These are phyloP conservation scores for Agrypnus murinus DNA, from an alignment of 2,888 invertebrate genomes.

Conservation along the genomic window DNA sequence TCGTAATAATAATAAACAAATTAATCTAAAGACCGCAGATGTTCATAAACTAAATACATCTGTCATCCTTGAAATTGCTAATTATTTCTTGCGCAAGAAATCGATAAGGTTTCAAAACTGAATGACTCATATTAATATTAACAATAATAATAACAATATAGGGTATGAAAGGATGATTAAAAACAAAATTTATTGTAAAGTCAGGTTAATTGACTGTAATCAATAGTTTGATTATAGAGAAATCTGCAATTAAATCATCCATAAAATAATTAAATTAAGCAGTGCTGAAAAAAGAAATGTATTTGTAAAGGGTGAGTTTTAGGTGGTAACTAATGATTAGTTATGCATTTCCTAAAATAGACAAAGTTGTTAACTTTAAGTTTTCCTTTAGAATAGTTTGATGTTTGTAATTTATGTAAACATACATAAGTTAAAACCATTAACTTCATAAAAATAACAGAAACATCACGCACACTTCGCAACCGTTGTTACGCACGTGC, in stretches of 20 bases:
- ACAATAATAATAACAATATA: conserved; percentile 14
- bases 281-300: neutral
- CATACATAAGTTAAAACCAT: conserved; percentile 39
- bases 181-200: conserved; percentile 4
- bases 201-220: conserved; percentile 10
- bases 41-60: conserved; percentile 50
- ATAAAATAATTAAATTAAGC: too few relatives aligned
- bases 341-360: neutral
- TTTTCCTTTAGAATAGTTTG: neutral
- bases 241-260: too few relatives aligned
- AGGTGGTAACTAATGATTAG: neutral
- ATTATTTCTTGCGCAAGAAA: conserved; percentile 41
- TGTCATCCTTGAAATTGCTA: conserved; percentile 28
- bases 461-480: conserved; percentile 41
- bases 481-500: conserved; percentile 37
- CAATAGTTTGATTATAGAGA: too few relatives aligned
- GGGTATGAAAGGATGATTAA: conserved; percentile 19
- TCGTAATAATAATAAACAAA: conserved; percentile 39
- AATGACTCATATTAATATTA: conserved; percentile 30
- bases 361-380: neutral
- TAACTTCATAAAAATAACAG: conserved; percentile 45
- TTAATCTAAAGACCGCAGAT: conserved; percentile 44
- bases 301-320: neutral
- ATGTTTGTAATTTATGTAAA: neutral
- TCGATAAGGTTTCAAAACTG: conserved; percentile 16